Percentiles rank a stretch among this genome's conserved stretches.
These are phyloP conservation scores for Dichetophora obliterata DNA, from an alignment of 2,888 invertebrate species.

Conservation along the genomic window DNA sequence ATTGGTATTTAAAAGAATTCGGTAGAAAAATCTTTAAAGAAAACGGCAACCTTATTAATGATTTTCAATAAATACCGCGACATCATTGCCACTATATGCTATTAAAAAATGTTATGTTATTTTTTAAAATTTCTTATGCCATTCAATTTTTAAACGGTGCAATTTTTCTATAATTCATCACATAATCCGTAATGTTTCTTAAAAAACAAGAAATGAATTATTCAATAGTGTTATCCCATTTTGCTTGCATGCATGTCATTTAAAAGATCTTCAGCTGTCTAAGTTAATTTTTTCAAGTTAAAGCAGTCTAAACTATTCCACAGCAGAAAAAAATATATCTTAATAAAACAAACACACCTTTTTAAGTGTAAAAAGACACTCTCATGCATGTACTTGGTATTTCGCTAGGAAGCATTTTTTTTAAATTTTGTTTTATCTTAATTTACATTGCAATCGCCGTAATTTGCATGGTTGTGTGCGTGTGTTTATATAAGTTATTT, in stretches of 20 bases:
- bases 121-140: too few relatives aligned
- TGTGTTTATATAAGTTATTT: neutral
- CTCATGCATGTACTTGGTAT: neutral
- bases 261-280: constrained; percentile 1
- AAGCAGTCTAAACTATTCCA: neutral
- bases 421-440: neutral
- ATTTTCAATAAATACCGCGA: too few relatives aligned
- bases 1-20: too few relatives aligned
- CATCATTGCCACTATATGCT: too few relatives aligned
- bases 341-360: too few relatives aligned
- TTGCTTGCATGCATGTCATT: neutral
- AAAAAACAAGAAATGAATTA: too few relatives aligned
- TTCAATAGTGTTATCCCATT: neutral
- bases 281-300: neutral
- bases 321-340: neutral
- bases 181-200: too few relatives aligned
- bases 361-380: neutral
- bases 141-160: too few relatives aligned
- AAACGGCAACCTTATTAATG: too few relatives aligned
- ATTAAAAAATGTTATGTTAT: too few relatives aligned
- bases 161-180: too few relatives aligned
- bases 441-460: constrained; percentile 27
- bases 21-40: too few relatives aligned
- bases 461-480: constrained; percentile 3
- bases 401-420: neutral